phyloP scores from a whole-genome alignment of 2,113 vertebrate genomes.

The Paracanthobrama guichenoti region DNA sequence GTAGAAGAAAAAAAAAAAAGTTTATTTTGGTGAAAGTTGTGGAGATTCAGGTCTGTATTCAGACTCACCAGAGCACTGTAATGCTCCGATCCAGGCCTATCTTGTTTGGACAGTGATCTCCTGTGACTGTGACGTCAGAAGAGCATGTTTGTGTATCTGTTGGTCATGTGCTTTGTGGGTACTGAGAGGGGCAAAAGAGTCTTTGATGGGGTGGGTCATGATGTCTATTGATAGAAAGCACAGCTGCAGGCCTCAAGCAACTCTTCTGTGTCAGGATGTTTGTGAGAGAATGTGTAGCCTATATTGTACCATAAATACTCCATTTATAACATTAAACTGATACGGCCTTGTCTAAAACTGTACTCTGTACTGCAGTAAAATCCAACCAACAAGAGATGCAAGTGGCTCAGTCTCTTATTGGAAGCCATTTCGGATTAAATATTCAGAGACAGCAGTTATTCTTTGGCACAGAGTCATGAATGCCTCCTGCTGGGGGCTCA shows the following conservation, averaged over 20 bases:
- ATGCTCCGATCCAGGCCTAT: conserved; percentile 12
- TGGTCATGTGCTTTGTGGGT: conserved; percentile 40
- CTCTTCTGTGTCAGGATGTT: conserved; percentile 13
- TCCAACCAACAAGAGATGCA: background rate
- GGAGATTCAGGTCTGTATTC: conserved; percentile 8
- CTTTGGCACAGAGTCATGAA: conserved; percentile 16
- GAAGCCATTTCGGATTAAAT: conserved; percentile 35
- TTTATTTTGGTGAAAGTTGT: background rate
- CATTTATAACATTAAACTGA: background rate
- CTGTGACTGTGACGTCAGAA: conserved; percentile 37
- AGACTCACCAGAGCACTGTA: background rate
- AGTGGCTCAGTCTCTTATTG: background rate
- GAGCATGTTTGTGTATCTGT: conserved; percentile 38
- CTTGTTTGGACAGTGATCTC: conserved; percentile 48
- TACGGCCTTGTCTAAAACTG: background rate
- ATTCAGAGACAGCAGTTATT: conserved; percentile 25
- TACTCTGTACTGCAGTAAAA: background rate
- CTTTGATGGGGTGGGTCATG: conserved; percentile 46
- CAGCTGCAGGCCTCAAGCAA: conserved; percentile 43
- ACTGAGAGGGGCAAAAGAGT: conserved; percentile 41
- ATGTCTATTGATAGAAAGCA: conserved; percentile 47
- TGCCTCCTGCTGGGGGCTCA: conserved; percentile 20
- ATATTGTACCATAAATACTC: background rate
- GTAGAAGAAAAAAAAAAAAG: background rate
- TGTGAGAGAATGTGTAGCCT: background rate